A percentile compares a stretch with the other conserved stretches of the same genome.
phyloP scores from a whole-genome alignment of 2,888 invertebrate species.

The Azorinus chamasolen region DNA sequence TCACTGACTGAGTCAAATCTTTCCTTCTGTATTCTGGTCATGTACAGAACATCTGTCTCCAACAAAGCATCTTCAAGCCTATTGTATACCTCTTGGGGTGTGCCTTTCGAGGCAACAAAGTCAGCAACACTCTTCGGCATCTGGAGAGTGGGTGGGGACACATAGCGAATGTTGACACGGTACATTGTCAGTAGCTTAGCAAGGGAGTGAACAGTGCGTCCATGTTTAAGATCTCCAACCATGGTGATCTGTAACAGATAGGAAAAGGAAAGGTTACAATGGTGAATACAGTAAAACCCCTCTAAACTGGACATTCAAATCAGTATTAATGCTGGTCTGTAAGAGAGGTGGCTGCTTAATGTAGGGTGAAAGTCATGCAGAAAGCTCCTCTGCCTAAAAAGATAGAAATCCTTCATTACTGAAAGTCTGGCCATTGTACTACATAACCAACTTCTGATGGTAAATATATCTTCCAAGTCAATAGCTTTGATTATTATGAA shows the following conservation, averaged over 20 bases:
- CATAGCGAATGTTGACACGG: slow-evolving; percentile 96
- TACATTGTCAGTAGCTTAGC: slow-evolving; percentile 97
- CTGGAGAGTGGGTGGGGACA: slow-evolving; percentile 93
- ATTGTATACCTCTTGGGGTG: slow-evolving; percentile 81
- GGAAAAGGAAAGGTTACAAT: neutral
- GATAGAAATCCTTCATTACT: too few species aligned
- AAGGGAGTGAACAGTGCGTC: slow-evolving; percentile 98
- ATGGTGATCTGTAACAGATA: slow-evolving; percentile 91
- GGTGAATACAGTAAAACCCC: too few species aligned
- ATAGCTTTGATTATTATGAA: too few species aligned
- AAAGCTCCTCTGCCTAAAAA: too few species aligned
- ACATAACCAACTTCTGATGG: too few species aligned
- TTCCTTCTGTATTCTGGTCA: slow-evolving; percentile 99
- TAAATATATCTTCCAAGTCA: too few species aligned
- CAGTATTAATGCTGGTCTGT: too few species aligned
- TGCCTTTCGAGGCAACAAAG: slow-evolving; percentile 90
- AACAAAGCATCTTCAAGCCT: slow-evolving; percentile 94
- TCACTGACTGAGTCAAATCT: slow-evolving; percentile 94
- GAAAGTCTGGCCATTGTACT: too few species aligned
- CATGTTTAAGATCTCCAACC: slow-evolving; percentile 99
- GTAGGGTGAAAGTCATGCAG: too few species aligned
- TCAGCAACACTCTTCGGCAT: slow-evolving; percentile 96
- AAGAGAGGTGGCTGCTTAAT: too few species aligned
- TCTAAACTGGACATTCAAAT: too few species aligned
- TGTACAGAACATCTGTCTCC: slow-evolving; percentile 98